phyloP scores from a whole-genome alignment of 2,113 vertebrate species.

The Crotophaga sulcirostris region DNA sequence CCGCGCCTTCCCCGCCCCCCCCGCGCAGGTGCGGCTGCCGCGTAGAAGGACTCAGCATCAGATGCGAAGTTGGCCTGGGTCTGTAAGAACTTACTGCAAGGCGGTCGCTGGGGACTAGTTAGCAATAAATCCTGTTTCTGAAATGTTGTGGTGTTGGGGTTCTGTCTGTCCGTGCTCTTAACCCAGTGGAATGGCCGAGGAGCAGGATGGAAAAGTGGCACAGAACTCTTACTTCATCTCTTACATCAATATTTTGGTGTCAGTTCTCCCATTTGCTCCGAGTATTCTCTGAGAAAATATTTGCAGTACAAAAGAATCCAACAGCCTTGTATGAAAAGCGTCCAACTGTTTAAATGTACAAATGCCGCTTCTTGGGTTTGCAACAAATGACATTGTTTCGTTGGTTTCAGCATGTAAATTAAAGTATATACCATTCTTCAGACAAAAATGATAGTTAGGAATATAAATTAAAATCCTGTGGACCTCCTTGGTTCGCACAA shows the following conservation, averaged over 20 bases:
- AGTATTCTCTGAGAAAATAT: background rate
- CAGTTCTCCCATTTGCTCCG: background rate
- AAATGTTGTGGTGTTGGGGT: background rate
- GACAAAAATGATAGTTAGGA: background rate
- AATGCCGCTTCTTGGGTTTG: background rate
- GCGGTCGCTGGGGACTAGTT: background rate
- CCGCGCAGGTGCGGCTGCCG: too few relatives aligned
- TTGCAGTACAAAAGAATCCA: background rate
- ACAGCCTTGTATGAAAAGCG: background rate
- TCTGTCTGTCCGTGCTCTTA: background rate
- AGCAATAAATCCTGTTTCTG: background rate
- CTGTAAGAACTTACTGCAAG: background rate
- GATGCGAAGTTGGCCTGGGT: background rate
- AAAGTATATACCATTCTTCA: background rate
- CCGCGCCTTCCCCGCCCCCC: too few relatives aligned
- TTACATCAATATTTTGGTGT: background rate
- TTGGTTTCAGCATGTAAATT: background rate
- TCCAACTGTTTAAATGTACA: background rate
- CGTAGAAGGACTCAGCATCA: background rate
- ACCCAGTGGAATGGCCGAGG: background rate
- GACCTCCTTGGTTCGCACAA: background rate
- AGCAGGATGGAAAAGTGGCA: background rate
- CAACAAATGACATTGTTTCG: background rate
- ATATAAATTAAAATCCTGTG: background rate
- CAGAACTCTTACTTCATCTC: background rate